Percentiles rank a stretch among this genome's conserved stretches.
Conservation (phyloP, 2,888 invertebrate genomes). For the Ellobium chinense region DNA sequence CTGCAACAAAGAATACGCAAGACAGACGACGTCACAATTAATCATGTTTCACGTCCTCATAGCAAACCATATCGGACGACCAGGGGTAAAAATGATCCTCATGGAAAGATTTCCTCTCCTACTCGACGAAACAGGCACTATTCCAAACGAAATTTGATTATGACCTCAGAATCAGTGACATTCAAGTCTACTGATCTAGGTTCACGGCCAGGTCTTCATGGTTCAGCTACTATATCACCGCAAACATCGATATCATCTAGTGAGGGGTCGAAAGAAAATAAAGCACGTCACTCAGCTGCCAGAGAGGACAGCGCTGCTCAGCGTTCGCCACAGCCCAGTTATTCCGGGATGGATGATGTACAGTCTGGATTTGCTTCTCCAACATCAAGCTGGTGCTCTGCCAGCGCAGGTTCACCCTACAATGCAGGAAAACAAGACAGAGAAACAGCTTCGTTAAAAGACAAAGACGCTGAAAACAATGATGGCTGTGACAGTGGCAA, state of each 20-base stretch:
- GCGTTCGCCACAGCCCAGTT: too few relatives aligned
- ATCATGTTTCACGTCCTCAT: too few relatives aligned
- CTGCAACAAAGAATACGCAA: too few relatives aligned
- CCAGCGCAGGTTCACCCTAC: background rate
- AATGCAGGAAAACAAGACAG: too few relatives aligned
- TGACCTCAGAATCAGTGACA: background rate
- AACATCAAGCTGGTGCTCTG: conserved; percentile 12
- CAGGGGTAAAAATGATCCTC: too few relatives aligned
- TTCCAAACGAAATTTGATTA: too few relatives aligned
- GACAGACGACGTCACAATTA: too few relatives aligned
- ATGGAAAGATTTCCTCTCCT: too few relatives aligned
- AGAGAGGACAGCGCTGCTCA: too few relatives aligned
- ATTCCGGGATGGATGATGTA: background rate
- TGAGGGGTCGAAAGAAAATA: background rate
- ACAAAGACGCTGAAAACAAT: background rate
- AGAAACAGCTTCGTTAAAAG: background rate
- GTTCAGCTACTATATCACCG: background rate
- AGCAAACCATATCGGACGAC: too few relatives aligned
- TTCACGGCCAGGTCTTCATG: background rate
- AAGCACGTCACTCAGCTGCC: background rate
- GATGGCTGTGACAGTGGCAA: background rate
- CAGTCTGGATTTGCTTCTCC: background rate
- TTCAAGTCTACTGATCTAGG: background rate
- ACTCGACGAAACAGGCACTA: too few relatives aligned
- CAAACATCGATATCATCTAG: background rate